Evolutionary conservation across 2,797 vertebrate species (phyloP), one percentile per base, ranked within the genome.

Genomic region (Oreochromis grahami): DNA sequence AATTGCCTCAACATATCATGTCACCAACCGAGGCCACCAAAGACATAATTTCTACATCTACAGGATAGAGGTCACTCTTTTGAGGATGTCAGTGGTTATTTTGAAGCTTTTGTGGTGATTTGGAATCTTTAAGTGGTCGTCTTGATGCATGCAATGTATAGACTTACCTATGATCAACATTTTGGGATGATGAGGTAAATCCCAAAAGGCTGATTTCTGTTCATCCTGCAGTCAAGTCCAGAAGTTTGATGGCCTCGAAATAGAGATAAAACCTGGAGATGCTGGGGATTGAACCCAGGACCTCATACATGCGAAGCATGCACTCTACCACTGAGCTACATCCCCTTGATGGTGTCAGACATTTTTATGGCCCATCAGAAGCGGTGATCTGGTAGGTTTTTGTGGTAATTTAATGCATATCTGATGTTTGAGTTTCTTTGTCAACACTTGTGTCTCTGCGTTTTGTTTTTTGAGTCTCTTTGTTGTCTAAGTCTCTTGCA

Each of bases 251-350:
- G n/a, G 50, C 5, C 50, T 21, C 19, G 50, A 51, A 1, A 11
- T 51, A 0, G 2, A 51, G 19, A 52, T 21, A 53, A 21, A 1
- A 1, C 2, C 2, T 14, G 21, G 76, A 80, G 72, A 84, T 77
- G 80, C 78, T 88, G 79, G 86, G 82, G 55, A 84, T 79, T 63
- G 43, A 86, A 83, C 79, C 68, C 85, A 83, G 43, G 76, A 77
- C 78, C 76, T 85, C 68, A 79, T 77, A 83, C 78, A 84, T 81
- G 78, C 51, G 0, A 81, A 87, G 81, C 78, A 85, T 3, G 15
- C 4, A 0, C 76, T 84, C 84, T 82, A 36, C 77, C 80, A 76
- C 76, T 63, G 76, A 70, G 65, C 8, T 45, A 26, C 8, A 45
- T 10, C 8, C 38, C 65, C 38, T 3, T 1, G 29, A n/a, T n/a